These are phyloP conservation scores for Ctenodactylus gundi DNA, from an alignment of 2,113 vertebrate species.

Conservation along the genomic window DNA sequence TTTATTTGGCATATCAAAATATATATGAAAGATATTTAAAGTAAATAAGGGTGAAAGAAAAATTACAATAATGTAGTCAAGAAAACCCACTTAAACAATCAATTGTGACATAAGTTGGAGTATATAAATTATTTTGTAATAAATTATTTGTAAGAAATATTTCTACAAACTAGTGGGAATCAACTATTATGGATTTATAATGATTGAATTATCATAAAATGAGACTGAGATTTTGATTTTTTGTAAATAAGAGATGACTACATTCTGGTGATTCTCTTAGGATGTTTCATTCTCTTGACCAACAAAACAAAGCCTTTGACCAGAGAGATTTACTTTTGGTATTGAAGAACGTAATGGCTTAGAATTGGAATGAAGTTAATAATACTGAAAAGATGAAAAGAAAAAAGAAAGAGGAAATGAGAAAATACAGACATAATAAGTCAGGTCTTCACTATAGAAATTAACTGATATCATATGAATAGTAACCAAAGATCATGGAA, in stretches of 20 bases:
- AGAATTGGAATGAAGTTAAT: not conserved
- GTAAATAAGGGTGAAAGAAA: not conserved
- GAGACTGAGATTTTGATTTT: not conserved
- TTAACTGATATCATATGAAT: not conserved
- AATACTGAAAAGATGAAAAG: not conserved
- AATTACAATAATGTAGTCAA: not conserved
- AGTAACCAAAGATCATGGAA: not conserved
- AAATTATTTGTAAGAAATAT: constrained; percentile 8
- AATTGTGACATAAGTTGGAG: not conserved
- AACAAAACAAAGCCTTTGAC: too few species aligned
- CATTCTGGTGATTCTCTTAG: not conserved
- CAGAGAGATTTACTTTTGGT: not conserved
- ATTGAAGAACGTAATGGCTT: not conserved
- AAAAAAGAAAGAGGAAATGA: not conserved
- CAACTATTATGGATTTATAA: not conserved
- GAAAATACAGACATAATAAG: not conserved
- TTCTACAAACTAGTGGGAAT: not conserved
- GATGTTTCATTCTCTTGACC: not conserved
- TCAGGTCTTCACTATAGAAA: not conserved
- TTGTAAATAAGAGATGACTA: not conserved
- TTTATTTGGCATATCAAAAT: not conserved
- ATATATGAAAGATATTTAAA: constrained; percentile 12
- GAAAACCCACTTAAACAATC: constrained; percentile 10
- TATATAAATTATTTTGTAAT: constrained; percentile 4
- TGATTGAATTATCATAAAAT: not conserved